phyloP scores from a whole-genome alignment of 2,888 invertebrate genomes.

The Cremastinae sp. region DNA sequence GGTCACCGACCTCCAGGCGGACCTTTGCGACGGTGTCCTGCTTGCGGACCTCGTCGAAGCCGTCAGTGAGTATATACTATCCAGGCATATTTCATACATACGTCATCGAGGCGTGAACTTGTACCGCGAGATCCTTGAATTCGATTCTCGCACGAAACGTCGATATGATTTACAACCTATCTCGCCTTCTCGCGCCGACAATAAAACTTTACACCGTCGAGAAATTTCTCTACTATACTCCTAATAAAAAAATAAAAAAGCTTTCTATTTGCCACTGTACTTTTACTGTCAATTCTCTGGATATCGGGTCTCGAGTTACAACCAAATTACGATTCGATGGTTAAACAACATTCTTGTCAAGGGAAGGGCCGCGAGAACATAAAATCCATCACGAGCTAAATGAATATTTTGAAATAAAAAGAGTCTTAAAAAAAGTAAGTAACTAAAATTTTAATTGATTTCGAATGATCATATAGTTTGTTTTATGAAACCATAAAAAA shows the following conservation, averaged over 20 bases:
- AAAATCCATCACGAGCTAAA: too few relatives aligned
- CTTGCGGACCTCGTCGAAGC: constrained; percentile 97
- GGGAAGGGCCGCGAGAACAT: too few relatives aligned
- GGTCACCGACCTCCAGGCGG: constrained; percentile 92
- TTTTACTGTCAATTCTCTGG: constrained; percentile 7
- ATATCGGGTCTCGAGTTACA: background rate
- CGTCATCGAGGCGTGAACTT: constrained; percentile 14
- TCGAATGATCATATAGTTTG: background rate
- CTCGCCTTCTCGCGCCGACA: constrained; percentile 38
- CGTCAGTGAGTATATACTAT: constrained; percentile 90
- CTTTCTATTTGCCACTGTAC: background rate
- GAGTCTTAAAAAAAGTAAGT: too few relatives aligned
- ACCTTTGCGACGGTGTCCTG: constrained; percentile 95
- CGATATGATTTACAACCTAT: constrained; percentile 53
- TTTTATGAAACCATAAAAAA: too few relatives aligned
- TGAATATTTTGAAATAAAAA: too few relatives aligned
- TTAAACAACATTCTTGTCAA: too few relatives aligned
- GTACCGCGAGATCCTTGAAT: background rate
- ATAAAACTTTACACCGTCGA: constrained; percentile 24
- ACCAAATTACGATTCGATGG: too few relatives aligned
- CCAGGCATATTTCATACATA: constrained; percentile 10
- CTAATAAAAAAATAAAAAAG: constrained; percentile 9
- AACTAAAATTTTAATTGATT: too few relatives aligned
- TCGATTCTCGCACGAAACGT: constrained; percentile 7
- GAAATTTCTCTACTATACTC: background rate